These are phyloP conservation scores for Patella caerulea DNA, from an alignment of 2,888 invertebrate species.

Conservation along the genomic window DNA sequence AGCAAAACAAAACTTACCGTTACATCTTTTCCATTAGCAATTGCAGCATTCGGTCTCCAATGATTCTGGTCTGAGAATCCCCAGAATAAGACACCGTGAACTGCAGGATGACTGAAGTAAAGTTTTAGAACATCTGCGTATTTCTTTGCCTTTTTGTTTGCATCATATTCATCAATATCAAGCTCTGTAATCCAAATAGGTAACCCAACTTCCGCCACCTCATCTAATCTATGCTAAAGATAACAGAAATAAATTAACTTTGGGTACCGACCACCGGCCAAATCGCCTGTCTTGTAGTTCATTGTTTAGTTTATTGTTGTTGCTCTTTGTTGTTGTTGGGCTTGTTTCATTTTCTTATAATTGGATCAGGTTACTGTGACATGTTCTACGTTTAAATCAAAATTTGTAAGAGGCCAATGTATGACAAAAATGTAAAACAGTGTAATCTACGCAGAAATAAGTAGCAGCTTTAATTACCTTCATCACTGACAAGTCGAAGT, in stretches of 20 bases:
- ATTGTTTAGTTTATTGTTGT: no score
- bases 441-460: no score
- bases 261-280: no score
- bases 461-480: conserved; percentile 5
- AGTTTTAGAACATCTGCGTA: conserved; percentile 19
- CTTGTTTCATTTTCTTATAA: no score
- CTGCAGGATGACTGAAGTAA: conserved; percentile 23
- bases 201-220: conserved; percentile 42
- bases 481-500: conserved; percentile 8
- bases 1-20: conserved; percentile 18
- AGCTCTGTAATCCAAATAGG: conserved; percentile 57
- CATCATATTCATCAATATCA: conserved; percentile 34
- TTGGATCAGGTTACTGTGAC: no score
- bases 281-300: no score
- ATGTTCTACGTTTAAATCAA: no score
- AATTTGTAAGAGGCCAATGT: no score
- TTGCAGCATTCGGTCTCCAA: conserved; percentile 24
- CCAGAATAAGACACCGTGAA: conserved; percentile 30
- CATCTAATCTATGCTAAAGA: conserved; percentile 42
- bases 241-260: no score
- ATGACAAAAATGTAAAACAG: no score
- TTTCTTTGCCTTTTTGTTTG: conserved; percentile 33
- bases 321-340: no score
- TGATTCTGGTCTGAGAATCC: conserved; percentile 29
- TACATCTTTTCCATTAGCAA: conserved; percentile 33